Base-by-base conservation (phyloP, 2,113 vertebrate species). In the Diadophis punctatus region DNA sequence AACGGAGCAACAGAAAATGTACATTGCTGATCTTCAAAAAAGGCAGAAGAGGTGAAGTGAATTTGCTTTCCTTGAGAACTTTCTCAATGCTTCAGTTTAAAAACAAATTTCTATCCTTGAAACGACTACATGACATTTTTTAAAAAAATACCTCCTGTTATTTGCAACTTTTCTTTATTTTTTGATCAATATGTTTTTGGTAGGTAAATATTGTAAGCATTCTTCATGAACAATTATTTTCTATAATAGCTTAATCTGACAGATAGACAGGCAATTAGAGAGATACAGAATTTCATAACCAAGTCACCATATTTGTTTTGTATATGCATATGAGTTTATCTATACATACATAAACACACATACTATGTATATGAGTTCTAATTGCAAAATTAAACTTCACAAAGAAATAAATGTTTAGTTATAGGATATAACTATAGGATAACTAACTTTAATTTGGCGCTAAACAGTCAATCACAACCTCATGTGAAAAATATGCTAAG, bases 381-480 rank as follows among this genome's bases (percentile, higher is more conserved):
- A 49, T 52, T 86, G 3, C 4, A 86, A 89, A 91, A 43, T 84
- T 30, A 91, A 89, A 89, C n/a, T 14, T 12, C 9, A 86, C 20
- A 63, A 89, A 63, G 43, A 60, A 92, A 53, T 80, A 18, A 56
- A 58, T 91, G 34, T 86, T 93, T 46, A 7, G 25, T n/a, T 51
- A 46, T 3, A 46, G 46, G 8, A 43, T 86, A 93, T 53, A 53
- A 53, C 52, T 53, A 53, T 53, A 53, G 34, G 8, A 43, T 86
- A 93, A 93, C 80, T 43, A 92, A 74, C 39, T 34, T 30, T 53
- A 3, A 93, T 89, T 90, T 87, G 56, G 85, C 88, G 85, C 58
- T 93, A 55, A 68, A 58, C 93, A 74, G 56, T 87, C 88, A 91
- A 58, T 39, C 87, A 93, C 49, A 94, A 91, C 90, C 55, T n/a